Conservation (phyloP, 2,113 vertebrate genomes). For the Aramus guarauna region DNA sequence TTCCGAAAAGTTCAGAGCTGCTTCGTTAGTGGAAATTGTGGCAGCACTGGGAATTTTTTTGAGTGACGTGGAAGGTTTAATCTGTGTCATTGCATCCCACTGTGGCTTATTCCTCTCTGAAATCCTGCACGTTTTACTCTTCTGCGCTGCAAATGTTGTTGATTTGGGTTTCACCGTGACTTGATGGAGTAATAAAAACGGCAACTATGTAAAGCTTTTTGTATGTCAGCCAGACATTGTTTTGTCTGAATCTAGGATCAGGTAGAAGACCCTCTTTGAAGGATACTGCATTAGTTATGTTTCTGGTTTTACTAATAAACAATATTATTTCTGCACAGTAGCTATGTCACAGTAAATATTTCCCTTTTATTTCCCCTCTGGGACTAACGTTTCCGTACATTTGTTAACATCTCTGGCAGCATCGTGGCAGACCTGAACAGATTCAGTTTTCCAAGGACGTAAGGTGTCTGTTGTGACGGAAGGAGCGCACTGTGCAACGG, state of each 20-base stretch:
- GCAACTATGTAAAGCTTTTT: not conserved
- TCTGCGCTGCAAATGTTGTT: not conserved
- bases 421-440: too few species aligned
- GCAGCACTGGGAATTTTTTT: not conserved
- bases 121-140: not conserved
- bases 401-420: not conserved
- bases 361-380: not conserved
- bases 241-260: not conserved
- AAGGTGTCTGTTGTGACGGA: too few species aligned
- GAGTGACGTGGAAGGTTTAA: not conserved
- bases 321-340: not conserved
- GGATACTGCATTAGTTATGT: not conserved
- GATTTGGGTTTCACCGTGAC: not conserved
- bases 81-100: not conserved
- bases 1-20: not conserved
- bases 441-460: not conserved
- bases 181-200: not conserved
- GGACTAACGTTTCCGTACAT: not conserved
- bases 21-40: not conserved
- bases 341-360: not conserved
- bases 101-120: not conserved
- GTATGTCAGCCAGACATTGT: not conserved
- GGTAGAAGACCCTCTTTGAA: not conserved
- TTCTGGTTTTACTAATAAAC: not conserved
- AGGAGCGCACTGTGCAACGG: not conserved